Percentiles rank a stretch among this genome's conserved stretches.
phyloP scores from a whole-genome alignment of 2,888 invertebrate species.

The Limnephilus lunatus region DNA sequence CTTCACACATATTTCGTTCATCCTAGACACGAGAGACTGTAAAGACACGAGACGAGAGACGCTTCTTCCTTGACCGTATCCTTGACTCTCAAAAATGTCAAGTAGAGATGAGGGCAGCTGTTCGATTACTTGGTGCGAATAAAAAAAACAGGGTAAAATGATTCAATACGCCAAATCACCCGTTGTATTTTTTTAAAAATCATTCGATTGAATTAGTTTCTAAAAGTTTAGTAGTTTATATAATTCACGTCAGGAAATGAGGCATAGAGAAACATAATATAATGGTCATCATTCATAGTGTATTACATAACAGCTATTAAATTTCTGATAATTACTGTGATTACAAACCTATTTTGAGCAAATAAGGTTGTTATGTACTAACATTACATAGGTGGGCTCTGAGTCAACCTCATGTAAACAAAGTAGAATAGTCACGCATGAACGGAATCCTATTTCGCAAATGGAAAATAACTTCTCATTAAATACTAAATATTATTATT shows the following conservation, averaged over 20 bases:
- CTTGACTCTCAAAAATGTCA: too few relatives aligned
- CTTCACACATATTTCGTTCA: too few relatives aligned
- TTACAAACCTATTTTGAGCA: background rate
- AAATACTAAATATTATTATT: background rate
- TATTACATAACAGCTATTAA: background rate
- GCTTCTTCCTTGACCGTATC: too few relatives aligned
- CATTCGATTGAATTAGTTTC: background rate
- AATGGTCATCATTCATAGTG: too few relatives aligned
- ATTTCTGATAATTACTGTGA: background rate
- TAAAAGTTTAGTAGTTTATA: background rate
- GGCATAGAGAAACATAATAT: too few relatives aligned
- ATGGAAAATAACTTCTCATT: background rate
- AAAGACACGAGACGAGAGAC: too few relatives aligned
- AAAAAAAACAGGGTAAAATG: too few relatives aligned
- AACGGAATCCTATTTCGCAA: background rate
- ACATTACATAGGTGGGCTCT: background rate
- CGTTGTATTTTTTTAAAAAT: background rate
- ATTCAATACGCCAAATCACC: too few relatives aligned
- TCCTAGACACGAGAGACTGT: too few relatives aligned
- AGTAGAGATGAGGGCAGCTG: too few relatives aligned
- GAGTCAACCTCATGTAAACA: background rate
- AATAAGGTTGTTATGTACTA: background rate
- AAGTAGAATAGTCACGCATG: background rate
- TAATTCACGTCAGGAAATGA: too few relatives aligned
- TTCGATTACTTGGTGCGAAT: too few relatives aligned